Conservation (phyloP, 2,888 invertebrate genomes). For the Odontocolon sp. region DNA sequence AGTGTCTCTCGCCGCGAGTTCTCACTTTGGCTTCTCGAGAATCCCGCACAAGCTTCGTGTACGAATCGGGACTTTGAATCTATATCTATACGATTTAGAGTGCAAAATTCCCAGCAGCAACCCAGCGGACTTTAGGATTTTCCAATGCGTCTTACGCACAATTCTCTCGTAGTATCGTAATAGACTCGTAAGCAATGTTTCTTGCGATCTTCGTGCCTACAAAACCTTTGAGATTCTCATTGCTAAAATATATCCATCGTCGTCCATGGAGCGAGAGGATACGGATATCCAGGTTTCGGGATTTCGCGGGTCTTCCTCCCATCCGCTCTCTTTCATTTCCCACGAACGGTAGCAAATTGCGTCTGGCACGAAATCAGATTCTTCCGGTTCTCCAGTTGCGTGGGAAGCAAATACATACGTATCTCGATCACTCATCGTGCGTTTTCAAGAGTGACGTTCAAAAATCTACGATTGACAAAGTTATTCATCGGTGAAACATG, state of each 20-base stretch:
- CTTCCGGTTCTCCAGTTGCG: slow-evolving; percentile 32
- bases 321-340: slow-evolving; percentile 1
- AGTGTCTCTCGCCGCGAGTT: background rate
- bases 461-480: background rate
- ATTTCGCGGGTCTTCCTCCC: slow-evolving; percentile 7
- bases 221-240: background rate
- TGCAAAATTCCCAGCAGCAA: background rate
- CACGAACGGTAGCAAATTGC: background rate
- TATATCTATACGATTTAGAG: slow-evolving; percentile 9
- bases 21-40: background rate
- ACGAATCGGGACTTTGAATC: slow-evolving; percentile 21
- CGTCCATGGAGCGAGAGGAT: background rate
- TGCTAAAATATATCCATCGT: background rate
- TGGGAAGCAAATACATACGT: slow-evolving; percentile 17
- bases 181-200: slow-evolving; percentile 12
- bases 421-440: slow-evolving; percentile 6
- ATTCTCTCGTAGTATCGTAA: slow-evolving; percentile 29
- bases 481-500: background rate
- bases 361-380: slow-evolving; percentile 15
- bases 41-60: background rate
- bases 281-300: background rate
- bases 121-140: background rate
- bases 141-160: slow-evolving; percentile 21
- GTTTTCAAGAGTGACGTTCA: background rate
- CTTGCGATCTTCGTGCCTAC: slow-evolving; percentile 15